Base-by-base conservation (phyloP, 2,888 invertebrate genomes). In the Sphaerophoria taeniata region DNA sequence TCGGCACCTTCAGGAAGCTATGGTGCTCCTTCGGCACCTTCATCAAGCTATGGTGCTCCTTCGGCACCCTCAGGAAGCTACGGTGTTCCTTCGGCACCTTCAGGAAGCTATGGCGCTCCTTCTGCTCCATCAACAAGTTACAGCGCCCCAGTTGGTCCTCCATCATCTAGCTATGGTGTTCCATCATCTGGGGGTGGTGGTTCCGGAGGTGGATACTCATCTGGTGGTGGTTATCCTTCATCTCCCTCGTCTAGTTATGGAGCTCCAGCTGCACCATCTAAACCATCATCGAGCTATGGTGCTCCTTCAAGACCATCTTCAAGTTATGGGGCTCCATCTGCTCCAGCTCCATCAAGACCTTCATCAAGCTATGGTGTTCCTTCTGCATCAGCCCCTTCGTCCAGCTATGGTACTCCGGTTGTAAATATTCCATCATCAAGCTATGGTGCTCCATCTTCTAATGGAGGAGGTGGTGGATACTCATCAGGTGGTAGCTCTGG, bases 141-240 rank as follows among this genome's bases (percentile, higher is more conserved):
- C 1, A 60, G 43, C 4, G 60, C 60, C 14, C 90, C 88, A 0
- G 88, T 88, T 12, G 89, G 90, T n/a, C 92, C 92, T 87, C 86
- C 86, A 0, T 88, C 93, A 86, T 84, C 86, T 93, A 89, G 91
- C 87, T 94, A 94, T 83, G 93, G 94, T 45, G 89, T 93, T 4
- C 82, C 63, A 14, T 89, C 90, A 0, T 88, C 89, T 0, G 89
- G 88, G 55, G 79, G 71, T 7, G 73, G 76, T n/a, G 71, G 43
- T 58, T 24, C 24, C 24, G 24, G 24, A 24, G 63, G 63, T 1
- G 63, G 63, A 65, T 65, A 49, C 47, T 87, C 89, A 14, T 87
- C 93, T 24, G 31, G 69, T 6, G 53, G 56, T 11, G 65, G 65
- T 36, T 67, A 67, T 36, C 87, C 89, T 12, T 86, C 53, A 53